A percentile compares a stretch with the other conserved stretches of the same genome.
Conservation (phyloP, 1,140 invertebrate genomes). For the Dendroctonus ponderosae region DNA sequence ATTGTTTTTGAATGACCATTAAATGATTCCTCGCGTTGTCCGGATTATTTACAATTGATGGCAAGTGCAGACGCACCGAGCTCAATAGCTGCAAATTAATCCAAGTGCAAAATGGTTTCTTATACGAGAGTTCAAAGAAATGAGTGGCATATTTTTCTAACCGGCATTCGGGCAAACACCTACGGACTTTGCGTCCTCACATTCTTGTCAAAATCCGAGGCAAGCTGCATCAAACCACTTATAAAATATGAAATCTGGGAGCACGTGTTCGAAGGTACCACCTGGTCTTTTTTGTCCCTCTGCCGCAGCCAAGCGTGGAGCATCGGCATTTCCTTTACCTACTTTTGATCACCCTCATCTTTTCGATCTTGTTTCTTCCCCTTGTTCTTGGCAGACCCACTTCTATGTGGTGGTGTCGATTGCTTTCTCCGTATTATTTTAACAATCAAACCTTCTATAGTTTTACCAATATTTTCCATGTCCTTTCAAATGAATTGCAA, state of each 20-base stretch:
- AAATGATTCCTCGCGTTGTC: too few relatives aligned
- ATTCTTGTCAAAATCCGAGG: background rate
- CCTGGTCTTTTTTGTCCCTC: slow-evolving; percentile 17
- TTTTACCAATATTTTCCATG: background rate
- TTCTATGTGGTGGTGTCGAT: background rate
- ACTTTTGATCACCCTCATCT: slow-evolving; percentile 6
- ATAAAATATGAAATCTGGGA: background rate
- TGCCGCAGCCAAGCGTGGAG: background rate
- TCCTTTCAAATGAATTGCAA: too few relatives aligned
- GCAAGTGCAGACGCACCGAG: too few relatives aligned
- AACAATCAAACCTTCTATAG: background rate
- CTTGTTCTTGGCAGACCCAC: background rate
- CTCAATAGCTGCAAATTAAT: too few relatives aligned
- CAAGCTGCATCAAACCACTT: slow-evolving; percentile 7
- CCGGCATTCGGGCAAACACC: too few relatives aligned
- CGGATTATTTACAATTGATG: too few relatives aligned
- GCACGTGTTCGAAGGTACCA: slow-evolving; percentile 20
- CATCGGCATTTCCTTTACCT: slow-evolving; percentile 14
- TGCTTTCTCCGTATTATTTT: background rate
- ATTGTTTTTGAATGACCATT: too few relatives aligned
- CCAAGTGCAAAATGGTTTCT: too few relatives aligned
- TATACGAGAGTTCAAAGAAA: too few relatives aligned
- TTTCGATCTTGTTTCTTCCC: background rate
- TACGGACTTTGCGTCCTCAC: background rate
- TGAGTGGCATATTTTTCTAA: too few relatives aligned